phyloP scores from a whole-genome alignment of 2,888 invertebrate genomes.

The Laothoe populi region DNA sequence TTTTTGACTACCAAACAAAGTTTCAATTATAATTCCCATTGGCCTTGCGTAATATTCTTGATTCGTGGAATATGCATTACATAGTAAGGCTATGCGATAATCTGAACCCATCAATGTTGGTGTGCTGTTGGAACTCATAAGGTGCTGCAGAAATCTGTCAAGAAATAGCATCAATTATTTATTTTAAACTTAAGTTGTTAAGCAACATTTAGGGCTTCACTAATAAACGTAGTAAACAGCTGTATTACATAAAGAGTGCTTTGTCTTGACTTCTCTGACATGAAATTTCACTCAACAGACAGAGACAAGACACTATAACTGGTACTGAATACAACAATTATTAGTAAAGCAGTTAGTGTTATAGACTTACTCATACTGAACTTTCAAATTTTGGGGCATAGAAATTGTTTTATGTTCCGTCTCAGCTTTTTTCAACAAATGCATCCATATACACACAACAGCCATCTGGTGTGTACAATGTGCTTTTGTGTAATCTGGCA shows the following conservation, averaged over 20 bases:
- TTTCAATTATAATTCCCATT: constrained; percentile 96
- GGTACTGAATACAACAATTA: too few relatives aligned
- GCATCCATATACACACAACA: constrained; percentile 98
- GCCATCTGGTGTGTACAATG: constrained; percentile 96
- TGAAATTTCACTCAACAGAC: too few relatives aligned
- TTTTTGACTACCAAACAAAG: constrained; percentile 90
- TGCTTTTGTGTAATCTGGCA: constrained; percentile 95
- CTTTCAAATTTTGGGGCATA: constrained; percentile 92
- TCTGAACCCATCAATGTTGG: constrained; percentile 92
- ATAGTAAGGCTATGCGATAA: constrained; percentile 95
- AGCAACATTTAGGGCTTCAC: constrained; percentile 4
- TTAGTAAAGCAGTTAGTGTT: too few relatives aligned
- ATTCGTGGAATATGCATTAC: constrained; percentile 98
- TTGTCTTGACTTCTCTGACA: too few relatives aligned
- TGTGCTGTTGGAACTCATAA: constrained; percentile 89
- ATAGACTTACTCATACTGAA: constrained; percentile 90
- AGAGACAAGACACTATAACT: too few relatives aligned
- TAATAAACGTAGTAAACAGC: too few relatives aligned
- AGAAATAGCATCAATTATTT: constrained; percentile 21
- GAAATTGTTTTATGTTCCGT: constrained; percentile 92
- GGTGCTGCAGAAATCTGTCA: constrained; percentile 92
- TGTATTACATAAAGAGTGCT: too few relatives aligned
- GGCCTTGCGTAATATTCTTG: constrained; percentile 95
- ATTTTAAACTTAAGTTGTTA: background rate
- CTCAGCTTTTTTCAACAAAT: constrained; percentile 96